These are phyloP conservation scores for Atlantisia rogersi DNA, from an alignment of 2,113 vertebrate genomes.

Conservation along the genomic window DNA sequence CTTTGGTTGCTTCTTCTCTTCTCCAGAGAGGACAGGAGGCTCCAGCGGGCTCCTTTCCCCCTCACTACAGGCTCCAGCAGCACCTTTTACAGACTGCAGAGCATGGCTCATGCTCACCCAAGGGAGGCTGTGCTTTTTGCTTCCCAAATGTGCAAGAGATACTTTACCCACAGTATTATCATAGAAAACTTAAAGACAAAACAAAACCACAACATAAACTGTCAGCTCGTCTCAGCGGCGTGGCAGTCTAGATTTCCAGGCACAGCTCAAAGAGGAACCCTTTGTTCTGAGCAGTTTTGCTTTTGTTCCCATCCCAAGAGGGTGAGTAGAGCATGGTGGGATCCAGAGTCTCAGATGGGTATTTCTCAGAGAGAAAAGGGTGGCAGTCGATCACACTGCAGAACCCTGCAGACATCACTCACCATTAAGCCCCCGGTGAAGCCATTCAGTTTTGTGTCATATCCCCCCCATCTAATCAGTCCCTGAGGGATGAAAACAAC, in stretches of 20 bases:
- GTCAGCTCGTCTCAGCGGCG: not conserved
- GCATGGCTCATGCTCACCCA: not conserved
- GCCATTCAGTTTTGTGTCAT: not conserved
- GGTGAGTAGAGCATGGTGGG: not conserved
- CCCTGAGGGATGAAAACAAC: not conserved
- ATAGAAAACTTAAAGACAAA: not conserved
- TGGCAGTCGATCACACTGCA: not conserved
- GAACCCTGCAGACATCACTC: not conserved
- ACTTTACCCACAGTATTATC: not conserved
- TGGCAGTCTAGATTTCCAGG: not conserved
- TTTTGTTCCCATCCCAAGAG: not conserved
- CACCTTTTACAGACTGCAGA: not conserved
- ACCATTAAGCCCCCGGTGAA: not conserved
- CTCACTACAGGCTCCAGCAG: not conserved
- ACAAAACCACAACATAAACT: not conserved
- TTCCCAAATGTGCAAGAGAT: rapidly evolving
- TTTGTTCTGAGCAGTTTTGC: not conserved
- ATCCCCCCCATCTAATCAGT: not conserved
- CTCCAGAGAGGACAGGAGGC: not conserved
- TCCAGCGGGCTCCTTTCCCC: not conserved
- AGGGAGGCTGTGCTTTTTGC: not conserved
- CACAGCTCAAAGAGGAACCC: not conserved
- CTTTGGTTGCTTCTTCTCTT: conserved; percentile 1
- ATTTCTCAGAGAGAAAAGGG: not conserved
- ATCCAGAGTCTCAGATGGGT: not conserved